A percentile compares a stretch with the other conserved stretches of the same genome.
phyloP scores from a whole-genome alignment of 2,797 vertebrate genomes.

The Oreochromis mossambicus region DNA sequence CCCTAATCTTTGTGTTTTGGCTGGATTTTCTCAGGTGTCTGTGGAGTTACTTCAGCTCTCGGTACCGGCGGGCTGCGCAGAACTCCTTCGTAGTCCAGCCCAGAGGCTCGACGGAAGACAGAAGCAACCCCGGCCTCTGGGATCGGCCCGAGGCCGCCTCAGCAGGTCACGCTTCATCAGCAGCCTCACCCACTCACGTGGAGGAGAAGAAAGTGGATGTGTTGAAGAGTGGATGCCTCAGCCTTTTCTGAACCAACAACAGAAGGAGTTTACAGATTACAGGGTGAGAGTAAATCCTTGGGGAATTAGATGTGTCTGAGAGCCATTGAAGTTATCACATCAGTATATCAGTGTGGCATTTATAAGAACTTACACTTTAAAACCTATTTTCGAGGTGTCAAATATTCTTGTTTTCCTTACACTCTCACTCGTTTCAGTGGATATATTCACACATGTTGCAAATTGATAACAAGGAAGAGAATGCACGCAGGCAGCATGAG shows the following conservation, averaged over 20 bases:
- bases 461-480: conserved; percentile 39
- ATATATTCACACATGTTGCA: conserved; percentile 27
- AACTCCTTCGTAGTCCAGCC: conserved; percentile 77
- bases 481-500: conserved; percentile 30
- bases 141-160: conserved; percentile 35
- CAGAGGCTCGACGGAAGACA: conserved; percentile 40
- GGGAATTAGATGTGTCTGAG: not conserved
- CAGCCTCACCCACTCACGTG: conserved; percentile 51
- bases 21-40: conserved; percentile 68
- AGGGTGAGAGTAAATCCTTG: conserved; percentile 3
- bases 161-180: conserved; percentile 34
- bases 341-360: conserved; percentile 21
- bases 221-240: conserved; percentile 46
- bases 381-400: conserved; percentile 16
- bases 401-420: conserved; percentile 11
- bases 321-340: conserved; percentile 1
- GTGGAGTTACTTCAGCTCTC: conserved; percentile 63
- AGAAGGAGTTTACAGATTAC: conserved; percentile 39
- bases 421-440: conserved; percentile 4
- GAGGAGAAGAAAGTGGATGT: conserved; percentile 50
- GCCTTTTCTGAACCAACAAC: conserved; percentile 56
- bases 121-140: not conserved
- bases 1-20: conserved; percentile 5
- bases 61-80: conserved; percentile 72
- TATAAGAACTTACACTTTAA: conserved; percentile 28